A percentile compares a stretch with the other conserved stretches of the same genome.
phyloP scores from a whole-genome alignment of 2,797 vertebrate species.

The Rallus crepitans region DNA sequence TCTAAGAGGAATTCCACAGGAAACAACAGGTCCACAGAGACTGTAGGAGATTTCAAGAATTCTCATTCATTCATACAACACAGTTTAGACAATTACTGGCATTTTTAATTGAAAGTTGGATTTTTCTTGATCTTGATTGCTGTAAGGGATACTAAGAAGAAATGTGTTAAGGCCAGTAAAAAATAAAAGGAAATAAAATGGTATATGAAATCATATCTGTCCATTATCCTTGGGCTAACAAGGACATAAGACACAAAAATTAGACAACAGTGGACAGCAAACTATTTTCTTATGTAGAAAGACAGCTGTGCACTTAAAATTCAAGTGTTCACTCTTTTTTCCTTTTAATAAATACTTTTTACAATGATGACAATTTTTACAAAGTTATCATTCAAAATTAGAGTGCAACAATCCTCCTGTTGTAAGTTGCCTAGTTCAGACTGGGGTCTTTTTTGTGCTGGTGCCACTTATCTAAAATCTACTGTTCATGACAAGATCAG shows the following conservation, averaged over 20 bases:
- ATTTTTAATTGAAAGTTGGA: not conserved
- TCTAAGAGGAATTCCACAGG: slow-evolving; percentile 26
- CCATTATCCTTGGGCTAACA: not conserved
- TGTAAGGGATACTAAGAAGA: not conserved
- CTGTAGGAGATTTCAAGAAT: not conserved
- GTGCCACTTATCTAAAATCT: slow-evolving; percentile 1
- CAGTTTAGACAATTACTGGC: not conserved
- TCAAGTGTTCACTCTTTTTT: not conserved
- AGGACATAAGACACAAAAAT: not conserved
- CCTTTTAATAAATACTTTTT: not conserved
- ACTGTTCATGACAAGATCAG: not conserved
- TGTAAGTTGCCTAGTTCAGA: not conserved
- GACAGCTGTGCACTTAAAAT: not conserved
- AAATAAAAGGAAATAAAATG: not conserved
- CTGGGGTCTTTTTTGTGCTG: not conserved
- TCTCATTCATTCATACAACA: slow-evolving; percentile 4
- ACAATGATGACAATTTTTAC: not conserved
- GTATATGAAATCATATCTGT: not conserved
- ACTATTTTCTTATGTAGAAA: not conserved
- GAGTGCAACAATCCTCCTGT: not conserved
- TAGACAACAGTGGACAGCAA: not conserved
- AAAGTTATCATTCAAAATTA: not conserved
- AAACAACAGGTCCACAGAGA: slow-evolving; percentile 49
- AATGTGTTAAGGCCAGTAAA: not conserved
- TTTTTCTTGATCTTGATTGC: slow-evolving; percentile 16